Conservation (phyloP, 2,797 vertebrate species). For the Gymnoscopelus microlampas region DNA sequence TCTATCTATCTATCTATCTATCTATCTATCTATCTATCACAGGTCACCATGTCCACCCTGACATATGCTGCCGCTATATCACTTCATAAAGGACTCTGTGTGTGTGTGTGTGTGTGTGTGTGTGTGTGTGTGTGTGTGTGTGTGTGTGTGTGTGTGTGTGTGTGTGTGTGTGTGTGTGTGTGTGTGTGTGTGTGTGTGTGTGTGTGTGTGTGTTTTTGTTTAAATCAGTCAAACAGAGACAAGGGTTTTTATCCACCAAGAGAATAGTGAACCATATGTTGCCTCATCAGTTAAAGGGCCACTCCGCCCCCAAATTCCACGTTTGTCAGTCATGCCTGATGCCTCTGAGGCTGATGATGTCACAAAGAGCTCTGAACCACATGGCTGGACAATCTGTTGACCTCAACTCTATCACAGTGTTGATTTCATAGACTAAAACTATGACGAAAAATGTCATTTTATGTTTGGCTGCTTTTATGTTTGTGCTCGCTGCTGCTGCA, state of each 20-base stretch:
- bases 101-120: constrained; percentile 21
- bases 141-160: constrained; percentile 18
- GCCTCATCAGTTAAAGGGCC: constrained; percentile 23
- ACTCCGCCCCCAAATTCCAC: not conserved
- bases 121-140: constrained; percentile 12
- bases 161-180: constrained; percentile 15
- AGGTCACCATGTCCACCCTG: constrained; percentile 56
- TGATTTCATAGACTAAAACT: no score
- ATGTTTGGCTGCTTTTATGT: no score
- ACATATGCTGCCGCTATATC: constrained; percentile 58
- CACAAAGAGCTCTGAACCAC: no score
- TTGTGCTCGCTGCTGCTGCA: no score
- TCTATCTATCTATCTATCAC: constrained; percentile 5
- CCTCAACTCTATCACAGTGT: no score
- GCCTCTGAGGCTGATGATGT: no score
- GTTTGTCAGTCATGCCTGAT: not conserved
- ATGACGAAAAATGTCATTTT: no score
- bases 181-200: constrained; percentile 4
- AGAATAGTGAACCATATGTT: constrained; percentile 21
- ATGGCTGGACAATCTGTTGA: no score
- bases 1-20: no score
- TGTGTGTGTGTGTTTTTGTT: constrained; percentile 4
- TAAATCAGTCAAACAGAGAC: constrained; percentile 30
- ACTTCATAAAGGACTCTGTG: constrained; percentile 52
- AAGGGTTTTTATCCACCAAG: constrained; percentile 23